Conservation (phyloP, 2,888 invertebrate species). For the Axea sp. region DNA sequence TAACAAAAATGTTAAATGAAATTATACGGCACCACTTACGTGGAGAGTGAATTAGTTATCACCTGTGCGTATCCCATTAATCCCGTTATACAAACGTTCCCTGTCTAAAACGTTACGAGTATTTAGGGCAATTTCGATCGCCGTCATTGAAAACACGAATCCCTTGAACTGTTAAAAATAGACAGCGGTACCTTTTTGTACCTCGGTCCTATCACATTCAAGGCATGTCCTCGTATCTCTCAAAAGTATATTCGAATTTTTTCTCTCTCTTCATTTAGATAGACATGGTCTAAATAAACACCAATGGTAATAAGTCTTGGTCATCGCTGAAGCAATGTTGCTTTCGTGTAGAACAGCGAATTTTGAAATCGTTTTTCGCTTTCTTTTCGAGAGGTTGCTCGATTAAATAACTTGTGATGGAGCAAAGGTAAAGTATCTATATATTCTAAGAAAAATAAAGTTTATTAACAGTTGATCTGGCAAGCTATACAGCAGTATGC, state of each 20-base stretch:
- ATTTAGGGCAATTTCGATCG: constrained; percentile 69
- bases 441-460: constrained; percentile 71
- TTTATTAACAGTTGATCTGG: constrained; percentile 70
- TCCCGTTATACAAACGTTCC: too few species aligned
- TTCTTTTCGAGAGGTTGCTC: background rate
- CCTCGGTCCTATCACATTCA: constrained; percentile 61
- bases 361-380: background rate
- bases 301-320: constrained; percentile 64
- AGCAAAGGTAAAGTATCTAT: background rate
- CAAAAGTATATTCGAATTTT: constrained; percentile 20
- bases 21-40: too few species aligned
- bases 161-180: constrained; percentile 75
- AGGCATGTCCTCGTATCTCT: constrained; percentile 32
- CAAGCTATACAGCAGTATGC: constrained; percentile 68
- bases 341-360: constrained; percentile 12
- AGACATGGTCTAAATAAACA: too few species aligned
- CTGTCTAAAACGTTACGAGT: constrained; percentile 39
- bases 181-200: constrained; percentile 64
- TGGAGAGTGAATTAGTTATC: constrained; percentile 12
- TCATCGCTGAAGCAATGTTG: constrained; percentile 1
- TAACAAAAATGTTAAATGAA: background rate
- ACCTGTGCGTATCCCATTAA: constrained; percentile 1
- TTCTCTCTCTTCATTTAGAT: constrained; percentile 2
- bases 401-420: too few species aligned
- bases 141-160: constrained; percentile 66